phyloP scores from a whole-genome alignment of 2,113 vertebrate species.

The Antechinus flavipes region DNA sequence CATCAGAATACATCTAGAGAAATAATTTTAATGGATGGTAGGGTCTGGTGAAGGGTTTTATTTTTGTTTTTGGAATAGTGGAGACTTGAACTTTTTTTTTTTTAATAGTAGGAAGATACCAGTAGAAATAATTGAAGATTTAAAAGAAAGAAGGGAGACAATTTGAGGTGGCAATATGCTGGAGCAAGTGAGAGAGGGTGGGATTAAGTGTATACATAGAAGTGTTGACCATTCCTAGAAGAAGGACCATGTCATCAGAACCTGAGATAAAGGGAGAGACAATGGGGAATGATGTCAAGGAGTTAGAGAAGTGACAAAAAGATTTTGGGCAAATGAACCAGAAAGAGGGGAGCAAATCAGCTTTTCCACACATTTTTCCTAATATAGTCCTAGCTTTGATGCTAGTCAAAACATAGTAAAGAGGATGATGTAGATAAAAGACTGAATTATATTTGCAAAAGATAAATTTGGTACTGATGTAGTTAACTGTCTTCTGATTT shows the following conservation, averaged over 20 bases:
- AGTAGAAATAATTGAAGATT: not conserved
- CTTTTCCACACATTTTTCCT: not conserved
- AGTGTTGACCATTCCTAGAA: not conserved
- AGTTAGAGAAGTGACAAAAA: not conserved
- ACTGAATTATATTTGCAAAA: not conserved
- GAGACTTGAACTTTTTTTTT: not conserved
- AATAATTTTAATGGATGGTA: not conserved
- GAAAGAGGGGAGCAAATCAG: not conserved
- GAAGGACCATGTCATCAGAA: not conserved
- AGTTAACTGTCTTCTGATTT: not conserved
- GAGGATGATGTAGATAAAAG: not conserved
- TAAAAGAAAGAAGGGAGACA: not conserved
- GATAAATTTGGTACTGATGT: not conserved
- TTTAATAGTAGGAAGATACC: not conserved
- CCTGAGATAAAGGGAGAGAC: not conserved
- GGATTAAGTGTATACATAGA: not conserved
- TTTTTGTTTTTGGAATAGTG: not conserved
- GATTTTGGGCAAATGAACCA: not conserved
- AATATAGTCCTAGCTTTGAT: not conserved
- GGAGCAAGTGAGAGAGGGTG: not conserved
- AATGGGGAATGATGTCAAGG: not conserved
- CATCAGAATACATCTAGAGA: not conserved
- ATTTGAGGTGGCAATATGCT: not conserved
- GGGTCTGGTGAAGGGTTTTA: not conserved
- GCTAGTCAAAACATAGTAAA: not conserved